These are phyloP conservation scores for Paratilapia polleni DNA, from an alignment of 2,113 vertebrate species.

Conservation along the genomic window DNA sequence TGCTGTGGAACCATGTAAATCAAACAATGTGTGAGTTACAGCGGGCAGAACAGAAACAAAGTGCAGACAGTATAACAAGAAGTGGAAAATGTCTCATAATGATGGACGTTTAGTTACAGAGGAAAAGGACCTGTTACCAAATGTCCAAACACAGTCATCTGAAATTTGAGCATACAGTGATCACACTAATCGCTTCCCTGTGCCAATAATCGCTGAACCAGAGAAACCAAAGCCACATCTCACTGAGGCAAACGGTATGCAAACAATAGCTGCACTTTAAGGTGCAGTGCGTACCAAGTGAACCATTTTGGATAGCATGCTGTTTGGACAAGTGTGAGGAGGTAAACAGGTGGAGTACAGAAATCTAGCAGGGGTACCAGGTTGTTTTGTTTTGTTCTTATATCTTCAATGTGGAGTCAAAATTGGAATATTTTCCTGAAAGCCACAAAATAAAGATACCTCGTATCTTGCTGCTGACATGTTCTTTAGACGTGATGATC, in stretches of 20 bases:
- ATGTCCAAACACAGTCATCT: not conserved
- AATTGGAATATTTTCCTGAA: not conserved
- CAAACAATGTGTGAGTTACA: not conserved
- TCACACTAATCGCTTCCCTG: constrained; percentile 4
- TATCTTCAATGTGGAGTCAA: not conserved
- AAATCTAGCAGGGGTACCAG: not conserved
- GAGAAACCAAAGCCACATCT: constrained; percentile 20
- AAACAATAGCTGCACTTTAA: constrained; percentile 32
- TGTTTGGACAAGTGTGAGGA: not conserved
- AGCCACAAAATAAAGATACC: constrained; percentile 71
- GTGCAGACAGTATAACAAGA: not conserved
- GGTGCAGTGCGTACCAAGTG: not conserved
- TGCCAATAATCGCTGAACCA: constrained; percentile 19
- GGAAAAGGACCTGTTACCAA: not conserved
- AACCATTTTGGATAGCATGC: not conserved
- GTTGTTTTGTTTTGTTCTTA: not conserved
- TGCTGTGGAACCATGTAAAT: not conserved
- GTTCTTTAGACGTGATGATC: constrained; percentile 95
- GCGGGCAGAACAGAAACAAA: not conserved
- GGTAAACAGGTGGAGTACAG: not conserved
- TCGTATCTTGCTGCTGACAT: constrained; percentile 91
- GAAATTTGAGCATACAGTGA: constrained; percentile 16
- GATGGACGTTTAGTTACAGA: not conserved
- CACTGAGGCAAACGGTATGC: constrained; percentile 3
- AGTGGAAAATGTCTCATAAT: not conserved